phyloP scores from a whole-genome alignment of 2,888 invertebrate genomes.

The Epirrhoe tristata region DNA sequence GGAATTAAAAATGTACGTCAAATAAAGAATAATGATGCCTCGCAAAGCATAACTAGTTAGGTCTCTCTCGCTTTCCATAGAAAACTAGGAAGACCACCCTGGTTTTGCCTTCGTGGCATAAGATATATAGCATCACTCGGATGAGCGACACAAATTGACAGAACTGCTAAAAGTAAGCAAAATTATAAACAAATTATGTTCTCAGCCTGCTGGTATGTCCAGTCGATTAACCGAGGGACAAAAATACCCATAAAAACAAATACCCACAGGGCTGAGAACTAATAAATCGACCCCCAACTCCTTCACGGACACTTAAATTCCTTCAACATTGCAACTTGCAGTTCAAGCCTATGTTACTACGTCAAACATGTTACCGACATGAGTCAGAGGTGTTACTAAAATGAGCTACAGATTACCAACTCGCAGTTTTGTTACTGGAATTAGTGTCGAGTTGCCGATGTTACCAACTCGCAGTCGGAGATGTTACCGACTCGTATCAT shows the following conservation, averaged over 20 bases:
- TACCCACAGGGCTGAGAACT: slow-evolving; percentile 6
- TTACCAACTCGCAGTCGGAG: slow-evolving; percentile 11
- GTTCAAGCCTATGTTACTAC: slow-evolving; percentile 2
- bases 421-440: slow-evolving; percentile 1
- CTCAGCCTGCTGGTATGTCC: not conserved
- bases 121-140: slow-evolving; percentile 28
- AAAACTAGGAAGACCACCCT: slow-evolving; percentile 16
- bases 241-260: not conserved
- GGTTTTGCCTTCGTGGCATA: slow-evolving; percentile 31
- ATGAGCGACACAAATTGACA: slow-evolving; percentile 29
- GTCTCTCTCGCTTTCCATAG: slow-evolving; percentile 8
- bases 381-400: slow-evolving; percentile 5
- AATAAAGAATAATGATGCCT: slow-evolving; percentile 24
- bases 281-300: slow-evolving; percentile 12
- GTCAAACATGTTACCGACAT: slow-evolving; percentile 22
- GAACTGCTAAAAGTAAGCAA: slow-evolving; percentile 23
- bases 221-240: not conserved
- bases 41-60: slow-evolving; percentile 29
- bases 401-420: slow-evolving; percentile 10
- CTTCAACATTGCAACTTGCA: slow-evolving; percentile 23
- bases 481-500: slow-evolving; percentile 13
- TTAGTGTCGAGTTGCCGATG: not conserved
- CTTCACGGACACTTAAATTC: slow-evolving; percentile 11
- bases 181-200: slow-evolving; percentile 5
- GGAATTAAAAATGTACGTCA: slow-evolving; percentile 20